Evolutionary conservation across 1,140 invertebrate species (phyloP).

Genomic region (Ceratosolen fusciceps): DNA sequence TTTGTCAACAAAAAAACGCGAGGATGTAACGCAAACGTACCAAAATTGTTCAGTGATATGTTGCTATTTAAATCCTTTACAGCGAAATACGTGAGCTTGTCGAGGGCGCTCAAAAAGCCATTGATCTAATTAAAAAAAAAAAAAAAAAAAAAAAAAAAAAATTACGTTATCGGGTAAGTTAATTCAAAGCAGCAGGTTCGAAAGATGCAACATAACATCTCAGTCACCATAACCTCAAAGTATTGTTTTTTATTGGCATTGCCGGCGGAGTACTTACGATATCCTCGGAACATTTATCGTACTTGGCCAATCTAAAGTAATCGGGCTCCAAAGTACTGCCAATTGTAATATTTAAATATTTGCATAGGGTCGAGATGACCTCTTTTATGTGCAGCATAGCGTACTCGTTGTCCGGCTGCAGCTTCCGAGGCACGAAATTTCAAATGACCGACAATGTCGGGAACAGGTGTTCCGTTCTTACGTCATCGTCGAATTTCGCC

Average conservation of each 20-base stretch:
- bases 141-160: constrained; percentile 11
- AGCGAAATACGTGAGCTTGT: constrained; percentile 54
- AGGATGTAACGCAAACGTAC: constrained; percentile 52
- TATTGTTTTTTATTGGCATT: constrained; percentile 5
- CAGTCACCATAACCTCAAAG: constrained; percentile 31
- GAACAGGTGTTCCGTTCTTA: constrained; percentile 14
- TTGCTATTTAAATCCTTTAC: constrained; percentile 49
- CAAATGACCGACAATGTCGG: constrained; percentile 12
- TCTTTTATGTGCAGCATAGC: constrained; percentile 57
- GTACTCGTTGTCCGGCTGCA: background rate
- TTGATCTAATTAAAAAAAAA: constrained; percentile 31
- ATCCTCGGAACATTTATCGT: constrained; percentile 48
- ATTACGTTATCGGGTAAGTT: too few relatives aligned
- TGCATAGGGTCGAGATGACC: constrained; percentile 55
- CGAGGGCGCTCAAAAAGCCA: constrained; percentile 47
- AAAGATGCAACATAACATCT: constrained; percentile 52
- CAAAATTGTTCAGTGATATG: constrained; percentile 54
- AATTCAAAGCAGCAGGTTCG: constrained; percentile 28
- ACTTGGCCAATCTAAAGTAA: constrained; percentile 58
- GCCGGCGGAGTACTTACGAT: constrained; percentile 54
- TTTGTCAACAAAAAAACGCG: constrained; percentile 28
- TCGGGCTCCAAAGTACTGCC: constrained; percentile 55
- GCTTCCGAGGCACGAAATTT: constrained; percentile 1
- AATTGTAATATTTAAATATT: constrained; percentile 54
- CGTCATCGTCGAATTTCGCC: background rate